Conservation (phyloP, 2,797 vertebrate species). For the Epinephelus malabaricus region DNA sequence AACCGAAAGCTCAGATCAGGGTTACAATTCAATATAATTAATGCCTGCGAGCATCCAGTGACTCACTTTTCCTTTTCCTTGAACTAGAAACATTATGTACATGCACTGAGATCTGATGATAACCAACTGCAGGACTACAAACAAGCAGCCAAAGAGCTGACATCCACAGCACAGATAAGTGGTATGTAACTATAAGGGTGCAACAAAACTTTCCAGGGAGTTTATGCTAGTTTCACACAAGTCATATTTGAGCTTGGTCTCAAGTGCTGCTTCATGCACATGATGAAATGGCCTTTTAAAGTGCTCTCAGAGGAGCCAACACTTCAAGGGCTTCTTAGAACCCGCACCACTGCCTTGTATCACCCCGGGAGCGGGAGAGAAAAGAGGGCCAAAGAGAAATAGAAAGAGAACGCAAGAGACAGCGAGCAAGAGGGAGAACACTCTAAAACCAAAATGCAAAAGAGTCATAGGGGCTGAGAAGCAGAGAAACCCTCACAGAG, state of each 20-base stretch:
- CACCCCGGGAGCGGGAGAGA: conserved; percentile 77
- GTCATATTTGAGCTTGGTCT: conserved; percentile 81
- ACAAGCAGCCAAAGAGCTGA: conserved; percentile 44
- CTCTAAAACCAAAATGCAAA: conserved; percentile 78
- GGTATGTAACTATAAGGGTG: conserved; percentile 52
- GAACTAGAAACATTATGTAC: conserved; percentile 48
- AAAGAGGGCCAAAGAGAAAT: conserved; percentile 78
- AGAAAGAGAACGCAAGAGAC: conserved; percentile 70
- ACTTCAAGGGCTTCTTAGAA: conserved; percentile 88
- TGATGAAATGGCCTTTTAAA: conserved; percentile 87
- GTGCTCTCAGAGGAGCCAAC: conserved; percentile 82
- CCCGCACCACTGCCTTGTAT: conserved; percentile 82
- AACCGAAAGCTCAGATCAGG: conserved; percentile 45
- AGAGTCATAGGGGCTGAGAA: conserved; percentile 73
- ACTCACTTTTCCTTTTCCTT: conserved; percentile 57
- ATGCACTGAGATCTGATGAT: conserved; percentile 49
- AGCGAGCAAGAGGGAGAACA: conserved; percentile 73
- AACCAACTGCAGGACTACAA: conserved; percentile 45
- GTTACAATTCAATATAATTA: conserved; percentile 58
- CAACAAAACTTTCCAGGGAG: conserved; percentile 81
- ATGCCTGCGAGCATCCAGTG: conserved; percentile 43
- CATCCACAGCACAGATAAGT: conserved; percentile 49
- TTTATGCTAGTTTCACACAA: conserved; percentile 81
- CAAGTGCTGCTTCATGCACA: conserved; percentile 81
- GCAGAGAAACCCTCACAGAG: conserved; percentile 71